A percentile compares a stretch with the other conserved stretches of the same genome.
These are phyloP conservation scores for Nymphalis io DNA, from an alignment of 1,140 invertebrate genomes.

Conservation along the genomic window DNA sequence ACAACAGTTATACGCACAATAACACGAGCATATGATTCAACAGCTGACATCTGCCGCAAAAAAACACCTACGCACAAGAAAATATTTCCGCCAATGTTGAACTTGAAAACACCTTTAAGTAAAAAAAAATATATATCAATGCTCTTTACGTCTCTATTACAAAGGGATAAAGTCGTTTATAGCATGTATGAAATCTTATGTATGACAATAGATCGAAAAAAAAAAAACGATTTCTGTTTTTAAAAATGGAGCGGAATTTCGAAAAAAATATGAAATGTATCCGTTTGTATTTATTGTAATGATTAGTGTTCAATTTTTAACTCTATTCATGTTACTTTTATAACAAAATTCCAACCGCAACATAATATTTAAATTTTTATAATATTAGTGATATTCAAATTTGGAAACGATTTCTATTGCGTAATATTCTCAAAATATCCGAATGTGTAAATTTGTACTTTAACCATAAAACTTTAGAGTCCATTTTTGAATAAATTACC, in stretches of 20 bases:
- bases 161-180: slow-evolving; percentile 16
- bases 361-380: background rate
- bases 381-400: background rate
- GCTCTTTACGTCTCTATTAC: slow-evolving; percentile 26
- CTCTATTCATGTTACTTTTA: background rate
- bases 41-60: slow-evolving; percentile 65
- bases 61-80: slow-evolving; percentile 59
- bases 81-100: slow-evolving; percentile 30
- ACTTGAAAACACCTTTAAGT: slow-evolving; percentile 45
- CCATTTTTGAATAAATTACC: slow-evolving; percentile 11
- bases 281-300: background rate
- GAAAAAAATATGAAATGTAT: background rate
- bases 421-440: background rate
- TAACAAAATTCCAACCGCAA: background rate
- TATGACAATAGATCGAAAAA: background rate
- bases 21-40: slow-evolving; percentile 67
- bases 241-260: background rate
- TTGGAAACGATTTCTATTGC: slow-evolving; percentile 7
- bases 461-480: background rate
- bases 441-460: slow-evolving; percentile 1
- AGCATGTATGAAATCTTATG: background rate
- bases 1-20: slow-evolving; percentile 66
- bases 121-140: slow-evolving; percentile 20
- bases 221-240: background rate
- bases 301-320: background rate